Conservation (phyloP, 2,888 invertebrate species). For the Parnassius glacialis region DNA sequence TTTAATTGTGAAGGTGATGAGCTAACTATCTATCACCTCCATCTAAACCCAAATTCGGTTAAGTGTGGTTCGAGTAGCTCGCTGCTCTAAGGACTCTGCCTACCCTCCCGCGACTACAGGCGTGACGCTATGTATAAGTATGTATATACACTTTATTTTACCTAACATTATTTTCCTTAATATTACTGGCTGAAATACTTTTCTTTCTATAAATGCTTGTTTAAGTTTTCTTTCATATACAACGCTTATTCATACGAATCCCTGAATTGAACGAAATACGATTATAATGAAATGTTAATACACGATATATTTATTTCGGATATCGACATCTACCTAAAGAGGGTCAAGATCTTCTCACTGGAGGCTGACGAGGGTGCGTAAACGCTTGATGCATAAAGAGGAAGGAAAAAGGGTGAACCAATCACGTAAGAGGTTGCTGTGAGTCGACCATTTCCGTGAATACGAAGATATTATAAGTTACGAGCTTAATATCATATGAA, state of each 20-base stretch:
- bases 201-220: too few relatives aligned
- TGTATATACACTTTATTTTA: too few relatives aligned
- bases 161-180: too few relatives aligned
- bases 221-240: too few relatives aligned
- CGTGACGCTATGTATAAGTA: too few relatives aligned
- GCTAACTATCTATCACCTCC: too few relatives aligned
- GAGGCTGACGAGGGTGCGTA: slow-evolving; percentile 24
- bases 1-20: too few relatives aligned
- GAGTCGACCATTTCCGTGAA: slow-evolving; percentile 8
- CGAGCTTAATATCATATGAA: not conserved
- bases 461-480: slow-evolving; percentile 11
- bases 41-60: too few relatives aligned
- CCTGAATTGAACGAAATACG: not conserved
- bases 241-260: not conserved
- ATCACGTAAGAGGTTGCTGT: slow-evolving; percentile 20
- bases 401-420: slow-evolving; percentile 22
- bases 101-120: too few relatives aligned
- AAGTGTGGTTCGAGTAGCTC: too few relatives aligned
- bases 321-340: slow-evolving; percentile 27
- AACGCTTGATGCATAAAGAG: slow-evolving; percentile 24
- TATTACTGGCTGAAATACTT: too few relatives aligned
- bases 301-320: slow-evolving; percentile 24
- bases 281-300: slow-evolving; percentile 23
- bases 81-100: too few relatives aligned
- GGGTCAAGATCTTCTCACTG: slow-evolving; percentile 25